Evolutionary conservation across 2,113 vertebrate species (phyloP).

Genomic region (Megalops atlanticus): DNA sequence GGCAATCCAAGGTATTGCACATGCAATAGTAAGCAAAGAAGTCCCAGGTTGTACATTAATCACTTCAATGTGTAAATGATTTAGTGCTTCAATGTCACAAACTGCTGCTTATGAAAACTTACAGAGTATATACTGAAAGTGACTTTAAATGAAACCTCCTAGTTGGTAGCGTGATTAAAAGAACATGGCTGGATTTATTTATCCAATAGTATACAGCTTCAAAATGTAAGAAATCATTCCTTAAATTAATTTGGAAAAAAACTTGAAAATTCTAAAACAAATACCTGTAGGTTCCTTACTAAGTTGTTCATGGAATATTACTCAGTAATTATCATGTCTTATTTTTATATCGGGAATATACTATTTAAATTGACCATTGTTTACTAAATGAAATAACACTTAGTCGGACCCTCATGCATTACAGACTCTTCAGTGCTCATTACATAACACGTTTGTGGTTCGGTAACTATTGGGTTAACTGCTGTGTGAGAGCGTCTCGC

Average conservation of each 20-base stretch:
- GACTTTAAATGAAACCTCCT: background rate
- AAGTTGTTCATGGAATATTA: background rate
- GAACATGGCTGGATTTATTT: background rate
- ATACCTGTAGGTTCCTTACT: background rate
- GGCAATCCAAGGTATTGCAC: no score
- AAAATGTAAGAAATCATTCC: background rate
- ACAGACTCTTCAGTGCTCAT: background rate
- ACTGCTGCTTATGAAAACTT: background rate
- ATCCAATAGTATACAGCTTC: no score
- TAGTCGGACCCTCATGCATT: background rate
- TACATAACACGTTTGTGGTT: slow-evolving; percentile 28
- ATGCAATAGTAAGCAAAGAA: no score
- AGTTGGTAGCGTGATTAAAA: background rate
- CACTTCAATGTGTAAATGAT: background rate
- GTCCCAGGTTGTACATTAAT: background rate
- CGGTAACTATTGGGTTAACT: slow-evolving; percentile 58
- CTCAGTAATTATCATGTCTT: no score
- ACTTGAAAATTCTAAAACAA: background rate
- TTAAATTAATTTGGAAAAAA: background rate
- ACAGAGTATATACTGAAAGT: background rate
- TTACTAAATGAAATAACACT: background rate
- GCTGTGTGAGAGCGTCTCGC: slow-evolving; percentile 32
- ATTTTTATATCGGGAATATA: no score
- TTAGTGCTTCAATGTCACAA: background rate
- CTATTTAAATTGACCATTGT: background rate